phyloP scores from a whole-genome alignment of 1,140 invertebrate species.

The Hylaeus volcanicus region DNA sequence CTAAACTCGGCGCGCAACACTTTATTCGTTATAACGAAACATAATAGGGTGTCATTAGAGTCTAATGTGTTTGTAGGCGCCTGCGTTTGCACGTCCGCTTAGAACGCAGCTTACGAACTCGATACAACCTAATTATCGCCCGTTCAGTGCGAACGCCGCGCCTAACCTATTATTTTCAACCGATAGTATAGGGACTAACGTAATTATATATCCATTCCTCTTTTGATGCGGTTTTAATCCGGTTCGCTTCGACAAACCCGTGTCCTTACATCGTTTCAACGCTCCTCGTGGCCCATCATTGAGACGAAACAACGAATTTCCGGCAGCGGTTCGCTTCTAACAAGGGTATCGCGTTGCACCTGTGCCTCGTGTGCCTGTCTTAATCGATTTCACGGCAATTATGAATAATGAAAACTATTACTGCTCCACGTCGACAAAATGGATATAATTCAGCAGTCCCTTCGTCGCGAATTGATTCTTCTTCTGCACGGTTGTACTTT shows the following conservation, averaged over 20 bases:
- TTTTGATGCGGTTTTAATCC: constrained; percentile 77
- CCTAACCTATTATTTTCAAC: constrained; percentile 78
- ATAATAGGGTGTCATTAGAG: constrained; percentile 76
- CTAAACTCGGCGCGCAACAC: constrained; percentile 28
- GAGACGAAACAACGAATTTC: constrained; percentile 47
- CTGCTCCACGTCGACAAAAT: too few relatives aligned
- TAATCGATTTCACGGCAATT: not conserved
- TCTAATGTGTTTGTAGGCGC: constrained; percentile 71
- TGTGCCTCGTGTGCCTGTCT: constrained; percentile 32
- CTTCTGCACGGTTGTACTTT: too few relatives aligned
- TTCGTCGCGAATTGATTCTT: too few relatives aligned
- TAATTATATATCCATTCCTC: constrained; percentile 79
- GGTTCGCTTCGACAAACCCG: constrained; percentile 54
- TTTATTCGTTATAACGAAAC: constrained; percentile 58
- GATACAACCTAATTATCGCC: constrained; percentile 76
- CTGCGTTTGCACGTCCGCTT: constrained; percentile 55
- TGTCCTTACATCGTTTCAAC: constrained; percentile 25
- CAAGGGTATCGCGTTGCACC: constrained; percentile 23
- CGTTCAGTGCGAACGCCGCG: constrained; percentile 55
- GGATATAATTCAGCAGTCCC: too few relatives aligned
- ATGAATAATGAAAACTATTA: not conserved
- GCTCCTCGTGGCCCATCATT: not conserved
- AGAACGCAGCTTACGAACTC: constrained; percentile 53
- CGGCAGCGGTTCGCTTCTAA: constrained; percentile 21
- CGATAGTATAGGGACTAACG: constrained; percentile 72